Conservation (phyloP, 2,797 vertebrate genomes). For the Sebastes iracundus region DNA sequence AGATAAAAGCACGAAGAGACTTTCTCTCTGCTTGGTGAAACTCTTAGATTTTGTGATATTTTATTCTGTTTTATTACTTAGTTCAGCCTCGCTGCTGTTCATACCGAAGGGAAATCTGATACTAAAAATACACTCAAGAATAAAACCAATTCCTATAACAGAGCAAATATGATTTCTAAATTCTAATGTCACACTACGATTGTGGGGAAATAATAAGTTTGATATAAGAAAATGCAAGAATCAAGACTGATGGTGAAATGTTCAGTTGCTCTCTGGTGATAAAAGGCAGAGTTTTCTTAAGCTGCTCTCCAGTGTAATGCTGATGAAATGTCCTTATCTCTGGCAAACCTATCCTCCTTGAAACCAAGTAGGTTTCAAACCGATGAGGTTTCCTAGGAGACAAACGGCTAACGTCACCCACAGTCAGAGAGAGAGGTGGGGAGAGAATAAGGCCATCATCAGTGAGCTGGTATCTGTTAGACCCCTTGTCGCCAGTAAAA, state of each 20-base stretch:
- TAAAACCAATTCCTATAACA: neutral
- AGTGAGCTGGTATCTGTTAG: neutral
- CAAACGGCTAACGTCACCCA: neutral
- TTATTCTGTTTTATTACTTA: slow-evolving; percentile 16
- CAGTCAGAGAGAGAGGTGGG: neutral
- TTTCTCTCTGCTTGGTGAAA: neutral
- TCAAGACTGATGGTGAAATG: neutral
- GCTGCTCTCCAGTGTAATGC: slow-evolving; percentile 6
- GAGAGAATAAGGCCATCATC: no score
- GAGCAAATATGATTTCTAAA: neutral
- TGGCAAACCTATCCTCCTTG: neutral
- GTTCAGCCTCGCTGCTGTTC: neutral
- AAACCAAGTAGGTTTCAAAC: slow-evolving; percentile 23
- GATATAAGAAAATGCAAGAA: neutral
- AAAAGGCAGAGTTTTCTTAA: slow-evolving; percentile 1
- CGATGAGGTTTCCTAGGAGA: slow-evolving; percentile 48
- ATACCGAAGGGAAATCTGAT: neutral
- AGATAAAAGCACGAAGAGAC: slow-evolving; percentile 5
- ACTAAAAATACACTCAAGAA: neutral
- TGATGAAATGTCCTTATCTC: slow-evolving; percentile 44
- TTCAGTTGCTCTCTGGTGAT: slow-evolving; percentile 7
- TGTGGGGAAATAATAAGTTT: neutral
- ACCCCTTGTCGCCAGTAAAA: neutral
- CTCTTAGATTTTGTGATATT: neutral
- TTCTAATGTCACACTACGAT: neutral